Evolutionary conservation across 2,888 invertebrate species (phyloP), one percentile per base, ranked within the genome.

Genomic region (Reticulitermes lucifugus): DNA sequence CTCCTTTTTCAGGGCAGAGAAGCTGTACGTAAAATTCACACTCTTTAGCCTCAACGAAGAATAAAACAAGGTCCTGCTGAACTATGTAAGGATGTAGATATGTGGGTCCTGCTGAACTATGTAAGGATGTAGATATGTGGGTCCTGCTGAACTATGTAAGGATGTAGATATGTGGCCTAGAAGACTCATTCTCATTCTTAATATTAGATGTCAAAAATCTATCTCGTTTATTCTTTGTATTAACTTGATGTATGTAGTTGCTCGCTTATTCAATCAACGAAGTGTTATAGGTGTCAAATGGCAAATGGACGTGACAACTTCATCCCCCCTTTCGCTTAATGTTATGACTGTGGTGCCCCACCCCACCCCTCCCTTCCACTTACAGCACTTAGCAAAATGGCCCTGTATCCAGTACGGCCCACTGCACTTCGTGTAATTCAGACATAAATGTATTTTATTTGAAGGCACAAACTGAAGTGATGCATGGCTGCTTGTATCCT

Each of bases 331-430:
- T 79, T 85, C 85, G 84, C 85, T 85, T 85, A 85, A 81, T 79
- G 83, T 85, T 85, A 85, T 85, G 85, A 85, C 77, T 73, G 41
- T 83, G 46, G 70, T 83, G 21, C 29, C 60, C 83, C 65, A 25
- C 73, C 25, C 83, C 65, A 14, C 73, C 25, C 65, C 51, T 55
- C 35, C 51, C 70, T 83, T 22, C 46, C 12, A 21, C 71, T 75
- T 81, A 46, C 41, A 85, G 85, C 85, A 79, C 85, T 85, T 85
- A 85, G 83, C 85, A 83, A 79, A 85, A 85, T 85, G 83, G 85
- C 85, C 73, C 43, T 79, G 79, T 85, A 70, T 70, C 79, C 65
- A 83, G 79, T 59, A 79, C 83, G 82, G 77, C 60, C 85, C 75
- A 79, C 59, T 83, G 82, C 83, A 83, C 79, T 83, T 51, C 71